phyloP scores from a whole-genome alignment of 53 echinoderm and acorn worm genomes.

The Hippasteria phrygiana region DNA sequence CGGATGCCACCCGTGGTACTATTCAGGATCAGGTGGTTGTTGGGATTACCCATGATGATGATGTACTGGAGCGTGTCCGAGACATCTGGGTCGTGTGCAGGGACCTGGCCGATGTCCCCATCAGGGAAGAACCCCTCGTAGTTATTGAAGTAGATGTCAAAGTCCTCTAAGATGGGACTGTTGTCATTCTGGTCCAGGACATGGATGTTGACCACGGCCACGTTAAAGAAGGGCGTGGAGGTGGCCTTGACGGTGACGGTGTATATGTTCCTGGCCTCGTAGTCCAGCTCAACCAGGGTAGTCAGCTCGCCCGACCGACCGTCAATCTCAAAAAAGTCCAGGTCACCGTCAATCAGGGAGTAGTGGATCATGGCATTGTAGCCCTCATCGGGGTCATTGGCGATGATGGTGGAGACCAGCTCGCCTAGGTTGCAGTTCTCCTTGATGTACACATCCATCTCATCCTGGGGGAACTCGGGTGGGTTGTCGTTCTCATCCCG shows the following conservation, averaged over 20 bases:
- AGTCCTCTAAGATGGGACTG: conserved; percentile 81
- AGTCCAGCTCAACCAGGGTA: conserved; percentile 82
- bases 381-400: conserved; percentile 87
- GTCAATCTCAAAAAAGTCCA: conserved; percentile 88
- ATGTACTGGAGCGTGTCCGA: conserved; percentile 79
- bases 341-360: conserved; percentile 81
- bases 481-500: conserved; percentile 94
- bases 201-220: conserved; percentile 77
- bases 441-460: conserved; percentile 76
- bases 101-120: conserved; percentile 91
- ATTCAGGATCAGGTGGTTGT: conserved; percentile 85
- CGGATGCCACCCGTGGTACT: conserved; percentile 84
- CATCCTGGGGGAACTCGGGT: conserved; percentile 67
- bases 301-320: conserved; percentile 82
- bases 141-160: conserved; percentile 97
- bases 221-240: conserved; percentile 84
- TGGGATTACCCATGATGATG: conserved; percentile 76
- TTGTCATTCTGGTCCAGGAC: conserved; percentile 96
- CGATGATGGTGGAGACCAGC: conserved; percentile 75
- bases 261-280: conserved; percentile 84
- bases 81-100: conserved; percentile 91
- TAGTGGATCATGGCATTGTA: conserved; percentile 84
- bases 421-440: conserved; percentile 88
- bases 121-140: conserved; percentile 92
- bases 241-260: conserved; percentile 84